These are phyloP conservation scores for Drosophila ogumai DNA, from an alignment of 1,140 invertebrate genomes.

Conservation along the genomic window DNA sequence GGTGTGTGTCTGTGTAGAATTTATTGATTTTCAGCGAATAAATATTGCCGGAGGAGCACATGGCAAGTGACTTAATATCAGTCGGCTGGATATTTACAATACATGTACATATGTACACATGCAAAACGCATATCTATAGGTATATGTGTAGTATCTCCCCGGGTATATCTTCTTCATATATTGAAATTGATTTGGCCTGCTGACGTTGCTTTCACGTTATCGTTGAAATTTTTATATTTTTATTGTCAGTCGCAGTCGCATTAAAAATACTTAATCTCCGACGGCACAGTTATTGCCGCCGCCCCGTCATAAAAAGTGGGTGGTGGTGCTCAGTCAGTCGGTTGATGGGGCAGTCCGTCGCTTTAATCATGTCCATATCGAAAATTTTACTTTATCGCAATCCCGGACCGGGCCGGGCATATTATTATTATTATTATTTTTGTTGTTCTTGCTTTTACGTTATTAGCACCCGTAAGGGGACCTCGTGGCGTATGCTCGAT, in stretches of 20 bases:
- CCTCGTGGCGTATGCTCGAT: constrained; percentile 76
- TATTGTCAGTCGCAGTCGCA: constrained; percentile 75
- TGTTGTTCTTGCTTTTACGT: constrained; percentile 68
- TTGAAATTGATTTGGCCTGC: constrained; percentile 77
- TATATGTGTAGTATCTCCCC: constrained; percentile 13
- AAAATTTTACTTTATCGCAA: constrained; percentile 82
- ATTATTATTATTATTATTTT: constrained; percentile 72
- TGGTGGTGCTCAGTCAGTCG: constrained; percentile 4
- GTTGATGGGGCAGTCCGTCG: constrained; percentile 29
- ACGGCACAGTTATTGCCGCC: constrained; percentile 67
- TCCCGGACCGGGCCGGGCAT: constrained; percentile 26
- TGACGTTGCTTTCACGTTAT: constrained; percentile 63
- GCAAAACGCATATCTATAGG: constrained; percentile 34
- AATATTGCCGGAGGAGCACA: constrained; percentile 61
- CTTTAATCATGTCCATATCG: constrained; percentile 80
- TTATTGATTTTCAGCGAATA: constrained; percentile 69
- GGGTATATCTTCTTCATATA: constrained; percentile 44
- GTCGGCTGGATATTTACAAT: constrained; percentile 48
- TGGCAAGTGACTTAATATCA: constrained; percentile 61
- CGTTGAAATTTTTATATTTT: constrained; percentile 82
- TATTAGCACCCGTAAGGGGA: constrained; percentile 80
- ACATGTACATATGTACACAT: constrained; percentile 29
- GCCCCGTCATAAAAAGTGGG: constrained; percentile 29
- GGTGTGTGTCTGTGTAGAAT: constrained; percentile 50
- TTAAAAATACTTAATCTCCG: constrained; percentile 82